Evolutionary conservation across 2,888 invertebrate genomes (phyloP), one percentile per base, ranked within the genome.

Genomic region (Melanchra persicariae): DNA sequence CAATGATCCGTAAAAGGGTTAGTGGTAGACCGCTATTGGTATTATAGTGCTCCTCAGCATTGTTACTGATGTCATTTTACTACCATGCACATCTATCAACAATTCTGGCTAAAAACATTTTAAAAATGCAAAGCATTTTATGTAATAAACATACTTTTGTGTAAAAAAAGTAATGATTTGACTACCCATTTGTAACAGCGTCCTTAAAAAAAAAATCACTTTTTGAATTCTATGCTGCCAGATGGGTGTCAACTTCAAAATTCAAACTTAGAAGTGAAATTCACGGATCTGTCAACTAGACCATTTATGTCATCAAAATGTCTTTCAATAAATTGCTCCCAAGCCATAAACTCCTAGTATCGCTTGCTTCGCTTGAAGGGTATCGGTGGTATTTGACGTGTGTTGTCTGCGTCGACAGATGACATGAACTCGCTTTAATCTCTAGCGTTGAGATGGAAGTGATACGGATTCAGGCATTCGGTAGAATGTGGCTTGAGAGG

Each of bases 371-470:
- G 1, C 6, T 54, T 30, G 57, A 45, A 62, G 55, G 22, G 24
- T 70, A 67, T 66, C 60, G 45, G 58, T 69, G 58, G 40, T 37
- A 43, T 49, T 72, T 65, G 70, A 72, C 61, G 30, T 57, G 40
- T 52, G 63, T 22, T 63, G 82, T 71, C 70, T 24, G 34, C 24
- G 24, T 7, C 5, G 59, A 77, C 59, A 52, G 62, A 49, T 51
- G 45, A 65, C 58, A 52, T 60, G 61, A 58, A 61, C 55, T 51
- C 49, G 45, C 70, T 70, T 43, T 79, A 51, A 69, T 65, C 24
- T 54, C 37, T 34, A 40, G 51, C 40, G 24, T n/a, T 34, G 52
- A 61, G 10, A 71, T 71, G 30, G n/a, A 43, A 43, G 22, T 47
- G 45, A 55, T n/a, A 57, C 40, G 22, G 17, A 64, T 51, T 0